These are phyloP conservation scores for Fulica atra DNA, from an alignment of 2,113 vertebrate species.

Conservation along the genomic window DNA sequence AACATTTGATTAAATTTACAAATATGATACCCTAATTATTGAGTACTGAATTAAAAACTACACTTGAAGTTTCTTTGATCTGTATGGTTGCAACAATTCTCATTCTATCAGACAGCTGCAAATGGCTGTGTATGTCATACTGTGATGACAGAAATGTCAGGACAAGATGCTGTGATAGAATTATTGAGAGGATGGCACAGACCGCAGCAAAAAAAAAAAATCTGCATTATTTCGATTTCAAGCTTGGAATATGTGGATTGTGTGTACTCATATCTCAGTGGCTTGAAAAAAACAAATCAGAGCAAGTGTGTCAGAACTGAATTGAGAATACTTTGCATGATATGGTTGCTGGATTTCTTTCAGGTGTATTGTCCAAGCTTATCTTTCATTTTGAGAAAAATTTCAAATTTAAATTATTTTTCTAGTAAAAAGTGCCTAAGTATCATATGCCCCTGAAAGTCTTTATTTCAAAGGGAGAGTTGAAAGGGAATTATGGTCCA, in stretches of 20 bases:
- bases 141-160: not conserved
- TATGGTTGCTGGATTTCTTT: not conserved
- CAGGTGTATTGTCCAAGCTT: not conserved
- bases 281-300: not conserved
- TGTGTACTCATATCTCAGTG: not conserved
- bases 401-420: not conserved
- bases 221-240: not conserved
- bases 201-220: not conserved
- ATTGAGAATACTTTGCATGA: not conserved
- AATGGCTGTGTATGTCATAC: not conserved
- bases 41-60: not conserved
- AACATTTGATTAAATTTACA: not conserved
- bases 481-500: not conserved
- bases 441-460: not conserved
- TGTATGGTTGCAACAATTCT: not conserved
- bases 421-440: not conserved
- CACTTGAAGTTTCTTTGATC: not conserved
- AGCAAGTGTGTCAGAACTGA: not conserved
- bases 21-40: not conserved
- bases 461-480: not conserved
- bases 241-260: not conserved
- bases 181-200: not conserved
- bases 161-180: not conserved
- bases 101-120: not conserved
- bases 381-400: not conserved